phyloP scores from a whole-genome alignment of 2,888 invertebrate genomes.

The Athripsodes cinereus region DNA sequence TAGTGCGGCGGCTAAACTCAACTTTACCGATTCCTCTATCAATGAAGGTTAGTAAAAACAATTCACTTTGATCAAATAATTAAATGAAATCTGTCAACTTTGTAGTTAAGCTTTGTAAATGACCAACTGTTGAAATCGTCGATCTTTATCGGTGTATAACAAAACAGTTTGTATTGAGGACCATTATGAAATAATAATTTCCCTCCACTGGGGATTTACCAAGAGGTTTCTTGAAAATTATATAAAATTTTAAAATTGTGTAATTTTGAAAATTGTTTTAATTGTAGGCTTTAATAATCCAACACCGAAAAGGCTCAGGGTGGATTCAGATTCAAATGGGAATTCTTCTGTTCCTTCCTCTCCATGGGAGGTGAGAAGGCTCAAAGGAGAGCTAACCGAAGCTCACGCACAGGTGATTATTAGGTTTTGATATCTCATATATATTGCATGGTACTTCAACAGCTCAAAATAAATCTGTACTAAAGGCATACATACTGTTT shows the following conservation, averaged over 20 bases:
- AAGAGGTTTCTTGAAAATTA: neutral
- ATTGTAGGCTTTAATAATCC: too few relatives aligned
- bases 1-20: conserved; percentile 39
- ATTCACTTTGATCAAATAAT: too few relatives aligned
- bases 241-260: too few relatives aligned
- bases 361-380: conserved; percentile 60
- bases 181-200: too few relatives aligned
- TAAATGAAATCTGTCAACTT: too few relatives aligned
- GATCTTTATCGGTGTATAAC: too few relatives aligned
- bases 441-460: too few relatives aligned
- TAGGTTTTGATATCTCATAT: neutral
- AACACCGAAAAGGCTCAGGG: conserved; percentile 42
- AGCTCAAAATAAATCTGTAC: too few relatives aligned
- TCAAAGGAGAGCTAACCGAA: conserved; percentile 61
- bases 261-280: conserved; percentile 28
- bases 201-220: neutral
- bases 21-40: conserved; percentile 39
- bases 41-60: conserved; percentile 11
- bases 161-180: too few relatives aligned
- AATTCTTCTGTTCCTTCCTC: conserved; percentile 25
- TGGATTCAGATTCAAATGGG: conserved; percentile 38
- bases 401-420: conserved; percentile 48
- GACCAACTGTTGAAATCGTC: too few relatives aligned
- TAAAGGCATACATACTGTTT: too few relatives aligned
- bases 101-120: too few relatives aligned